Percentiles rank a stretch among this genome's conserved stretches.
Evolutionary conservation across 2,797 vertebrate genomes (phyloP).

Genomic region (Allobates femoralis): DNA sequence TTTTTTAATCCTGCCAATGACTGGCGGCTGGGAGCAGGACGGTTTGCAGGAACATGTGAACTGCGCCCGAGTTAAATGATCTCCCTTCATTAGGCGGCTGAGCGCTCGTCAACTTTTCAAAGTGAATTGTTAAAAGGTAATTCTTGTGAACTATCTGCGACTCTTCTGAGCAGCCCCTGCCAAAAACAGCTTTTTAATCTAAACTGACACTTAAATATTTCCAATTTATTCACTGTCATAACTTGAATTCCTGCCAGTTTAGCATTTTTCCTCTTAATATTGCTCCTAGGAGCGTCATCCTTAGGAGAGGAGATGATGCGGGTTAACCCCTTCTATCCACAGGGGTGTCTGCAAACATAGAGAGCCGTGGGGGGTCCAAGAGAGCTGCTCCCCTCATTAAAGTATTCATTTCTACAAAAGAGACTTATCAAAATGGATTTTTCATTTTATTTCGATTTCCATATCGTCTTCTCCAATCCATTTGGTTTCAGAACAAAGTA

Average conservation of each 20-base stretch:
- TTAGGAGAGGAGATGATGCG: constrained; percentile 11
- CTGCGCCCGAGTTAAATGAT: constrained; percentile 53
- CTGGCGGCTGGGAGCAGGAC: constrained; percentile 35
- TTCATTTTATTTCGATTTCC: too few species aligned
- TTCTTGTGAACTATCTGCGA: constrained; percentile 57
- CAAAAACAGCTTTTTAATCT: constrained; percentile 59
- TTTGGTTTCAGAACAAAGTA: too few species aligned
- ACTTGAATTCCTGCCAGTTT: constrained; percentile 46
- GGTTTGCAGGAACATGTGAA: constrained; percentile 10
- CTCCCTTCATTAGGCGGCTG: constrained; percentile 55
- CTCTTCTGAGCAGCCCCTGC: constrained; percentile 36
- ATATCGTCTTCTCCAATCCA: too few species aligned
- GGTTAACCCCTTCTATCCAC: not conserved
- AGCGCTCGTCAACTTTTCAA: constrained; percentile 52
- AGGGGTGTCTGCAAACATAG: not conserved
- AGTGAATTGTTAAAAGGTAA: constrained; percentile 63
- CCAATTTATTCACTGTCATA: constrained; percentile 55
- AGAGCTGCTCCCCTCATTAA: not conserved
- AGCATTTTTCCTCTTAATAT: not conserved
- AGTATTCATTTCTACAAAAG: too few species aligned
- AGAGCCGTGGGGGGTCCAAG: not conserved
- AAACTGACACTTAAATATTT: constrained; percentile 61
- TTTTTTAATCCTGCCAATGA: constrained; percentile 57
- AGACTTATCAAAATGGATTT: too few species aligned
- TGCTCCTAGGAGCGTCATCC: not conserved